Percentiles rank a stretch among this genome's conserved stretches.
Evolutionary conservation across 2,797 vertebrate genomes (phyloP).

Genomic region (Sternotherus odoratus): DNA sequence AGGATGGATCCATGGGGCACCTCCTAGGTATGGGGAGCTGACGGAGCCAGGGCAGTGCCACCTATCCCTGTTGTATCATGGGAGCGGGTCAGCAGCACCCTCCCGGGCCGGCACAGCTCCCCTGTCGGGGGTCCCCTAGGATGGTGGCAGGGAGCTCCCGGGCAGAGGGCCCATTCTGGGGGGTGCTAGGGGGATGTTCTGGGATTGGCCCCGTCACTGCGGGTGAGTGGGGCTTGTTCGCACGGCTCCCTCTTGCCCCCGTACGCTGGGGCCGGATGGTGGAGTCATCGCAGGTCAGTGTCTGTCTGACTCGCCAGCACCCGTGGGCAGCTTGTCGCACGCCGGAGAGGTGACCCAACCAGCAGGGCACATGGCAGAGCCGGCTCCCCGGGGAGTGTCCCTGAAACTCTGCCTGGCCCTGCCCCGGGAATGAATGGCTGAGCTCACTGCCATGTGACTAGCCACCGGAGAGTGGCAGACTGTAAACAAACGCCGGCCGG

Average conservation of each 20-base stretch:
- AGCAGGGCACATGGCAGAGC: background rate
- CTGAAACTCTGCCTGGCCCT: background rate
- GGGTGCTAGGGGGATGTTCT: background rate
- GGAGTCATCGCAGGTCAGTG: background rate
- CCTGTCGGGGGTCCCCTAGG: no score
- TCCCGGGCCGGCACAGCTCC: background rate
- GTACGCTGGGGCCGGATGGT: background rate
- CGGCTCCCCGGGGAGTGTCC: background rate
- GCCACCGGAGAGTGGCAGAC: background rate
- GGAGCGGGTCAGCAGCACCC: background rate
- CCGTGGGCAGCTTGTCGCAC: fast-evolving
- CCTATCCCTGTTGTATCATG: background rate
- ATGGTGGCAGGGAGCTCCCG: fast-evolving
- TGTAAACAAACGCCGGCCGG: background rate
- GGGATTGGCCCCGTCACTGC: background rate
- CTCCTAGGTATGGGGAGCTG: background rate
- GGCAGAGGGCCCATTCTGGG: no score
- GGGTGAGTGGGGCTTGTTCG: background rate
- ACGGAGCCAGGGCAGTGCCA: background rate
- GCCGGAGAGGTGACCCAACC: background rate
- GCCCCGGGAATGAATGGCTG: background rate
- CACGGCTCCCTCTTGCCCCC: background rate
- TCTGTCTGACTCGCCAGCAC: background rate
- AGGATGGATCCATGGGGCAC: background rate
- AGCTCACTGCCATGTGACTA: background rate